Evolutionary conservation across 2,113 vertebrate genomes (phyloP), one percentile per base, ranked within the genome.

Genomic region (Pseudorhombus dupliciocellatus): DNA sequence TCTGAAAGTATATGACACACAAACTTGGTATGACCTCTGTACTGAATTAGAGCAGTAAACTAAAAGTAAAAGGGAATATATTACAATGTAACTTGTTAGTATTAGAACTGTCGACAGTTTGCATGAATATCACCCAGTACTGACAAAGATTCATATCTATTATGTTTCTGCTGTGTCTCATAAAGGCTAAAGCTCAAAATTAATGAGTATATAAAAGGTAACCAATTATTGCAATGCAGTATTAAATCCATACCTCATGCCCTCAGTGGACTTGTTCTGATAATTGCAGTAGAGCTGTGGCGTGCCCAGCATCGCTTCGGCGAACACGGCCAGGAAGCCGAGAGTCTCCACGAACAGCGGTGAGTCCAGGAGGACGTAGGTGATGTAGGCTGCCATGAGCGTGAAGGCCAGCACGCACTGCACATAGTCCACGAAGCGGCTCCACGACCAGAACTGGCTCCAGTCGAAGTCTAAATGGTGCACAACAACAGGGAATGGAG

Each of bases 211-310:
- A 12, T 21, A 2, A 64, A 64, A 31, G 3, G 4, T 37, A 20
- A 9, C 31, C 31, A 44, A 14, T 4, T 11, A 18, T 46, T 46
- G 28, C 28, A 5, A 21, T 37, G 8, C 7, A 21, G 30, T 15
- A 7, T 4, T 68, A 7, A 20, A 14, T 56, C 11, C 18, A 65
- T 14, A 99, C 97, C 97, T 99, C 97, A 99, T 99, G 82, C 97
- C 97, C 76, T 98, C 96, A 0, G 97, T 99, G 2, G 96, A 99
- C 60, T 93, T 96, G 85, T 97, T 97, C 84, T 93, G 93, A 71
- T 96, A 92, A 90, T 99, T 99, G 58, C 96, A 95, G 91, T 96
- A 97, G 59, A 99, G 95, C 86, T 99, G 97, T 0, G 97, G 97
- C 1, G 95, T 89, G 0, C 97, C 97, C 80, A 99, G 84, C 96